Evolutionary conservation across 2,113 vertebrate genomes (phyloP).

Genomic region (Bucco capensis): DNA sequence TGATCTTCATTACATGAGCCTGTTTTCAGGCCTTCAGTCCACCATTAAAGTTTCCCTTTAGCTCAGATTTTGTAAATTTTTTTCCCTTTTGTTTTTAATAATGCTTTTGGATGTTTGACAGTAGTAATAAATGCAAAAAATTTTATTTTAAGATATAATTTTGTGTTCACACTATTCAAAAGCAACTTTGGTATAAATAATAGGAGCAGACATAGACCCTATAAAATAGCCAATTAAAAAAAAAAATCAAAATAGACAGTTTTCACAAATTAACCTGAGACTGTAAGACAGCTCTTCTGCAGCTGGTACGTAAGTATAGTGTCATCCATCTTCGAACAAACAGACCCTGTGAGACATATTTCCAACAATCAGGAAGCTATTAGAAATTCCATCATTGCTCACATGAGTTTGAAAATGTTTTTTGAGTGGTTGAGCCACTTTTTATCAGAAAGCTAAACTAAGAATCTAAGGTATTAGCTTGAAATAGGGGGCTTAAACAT

Average conservation of each 20-base stretch:
- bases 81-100: background rate
- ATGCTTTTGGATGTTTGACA: background rate
- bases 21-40: background rate
- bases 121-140: background rate
- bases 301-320: background rate
- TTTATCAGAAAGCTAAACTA: background rate
- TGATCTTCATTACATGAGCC: accelerated
- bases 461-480: background rate
- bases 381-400: background rate
- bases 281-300: background rate
- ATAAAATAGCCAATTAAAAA: background rate
- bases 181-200: background rate
- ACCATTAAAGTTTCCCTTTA: background rate
- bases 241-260: background rate
- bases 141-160: background rate
- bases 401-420: background rate
- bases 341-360: background rate
- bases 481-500: background rate
- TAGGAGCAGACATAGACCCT: background rate
- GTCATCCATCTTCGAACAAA: background rate
- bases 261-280: background rate
- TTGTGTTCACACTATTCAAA: background rate
- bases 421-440: background rate
- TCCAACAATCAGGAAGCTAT: background rate
- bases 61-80: background rate